Percentiles rank a stretch among this genome's conserved stretches.
These are phyloP conservation scores for Himalopsyche anomala DNA, from an alignment of 2,888 invertebrate genomes.

Conservation along the genomic window DNA sequence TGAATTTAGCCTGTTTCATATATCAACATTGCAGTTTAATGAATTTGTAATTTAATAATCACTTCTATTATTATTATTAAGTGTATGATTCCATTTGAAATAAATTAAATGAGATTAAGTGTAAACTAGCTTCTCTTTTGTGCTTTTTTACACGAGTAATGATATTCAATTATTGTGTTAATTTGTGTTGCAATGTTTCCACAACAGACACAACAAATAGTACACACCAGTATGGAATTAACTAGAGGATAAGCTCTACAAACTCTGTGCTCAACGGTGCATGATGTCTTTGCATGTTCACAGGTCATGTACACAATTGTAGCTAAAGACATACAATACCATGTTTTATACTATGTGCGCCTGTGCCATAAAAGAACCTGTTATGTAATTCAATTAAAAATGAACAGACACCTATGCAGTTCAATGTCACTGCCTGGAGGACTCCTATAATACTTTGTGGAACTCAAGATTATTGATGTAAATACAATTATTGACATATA, in stretches of 20 bases:
- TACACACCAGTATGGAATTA: neutral
- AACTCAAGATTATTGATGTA: no score
- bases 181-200: neutral
- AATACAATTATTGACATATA: no score
- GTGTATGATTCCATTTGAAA: no score
- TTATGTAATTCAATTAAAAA: neutral
- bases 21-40: no score
- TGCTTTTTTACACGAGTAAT: no score
- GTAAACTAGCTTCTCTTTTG: no score
- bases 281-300: constrained; percentile 43
- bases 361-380: constrained; percentile 28
- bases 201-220: constrained; percentile 11
- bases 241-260: constrained; percentile 33
- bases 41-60: no score
- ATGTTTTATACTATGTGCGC: constrained; percentile 8
- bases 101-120: no score
- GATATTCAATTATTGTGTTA: neutral
- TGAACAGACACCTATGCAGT: neutral
- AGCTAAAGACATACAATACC: constrained; percentile 3
- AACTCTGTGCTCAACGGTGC: constrained; percentile 44
- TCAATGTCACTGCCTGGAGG: neutral
- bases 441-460: no score
- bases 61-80: no score
- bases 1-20: no score
- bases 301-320: constrained; percentile 44